Evolutionary conservation across 2,797 vertebrate genomes (phyloP).

Genomic region (Vireo griseus): DNA sequence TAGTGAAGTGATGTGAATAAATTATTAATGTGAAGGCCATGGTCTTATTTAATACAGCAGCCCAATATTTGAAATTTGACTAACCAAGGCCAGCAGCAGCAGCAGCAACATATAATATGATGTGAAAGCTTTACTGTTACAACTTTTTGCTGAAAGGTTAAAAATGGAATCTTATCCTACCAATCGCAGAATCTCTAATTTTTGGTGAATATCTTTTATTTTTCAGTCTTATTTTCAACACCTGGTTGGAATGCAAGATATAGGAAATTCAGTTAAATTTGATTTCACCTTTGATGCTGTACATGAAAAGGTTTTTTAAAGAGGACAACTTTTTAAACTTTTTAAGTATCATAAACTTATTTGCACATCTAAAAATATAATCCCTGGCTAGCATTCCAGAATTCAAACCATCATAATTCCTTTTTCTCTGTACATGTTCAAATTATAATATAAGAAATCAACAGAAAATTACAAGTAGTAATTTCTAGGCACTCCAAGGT

Average conservation of each 20-base stretch:
- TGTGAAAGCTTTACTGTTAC: background rate
- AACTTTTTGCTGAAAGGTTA: background rate
- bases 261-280: background rate
- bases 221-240: background rate
- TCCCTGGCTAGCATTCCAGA: background rate
- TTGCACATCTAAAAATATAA: conserved; percentile 2
- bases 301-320: background rate
- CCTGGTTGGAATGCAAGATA: background rate
- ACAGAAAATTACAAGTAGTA: background rate
- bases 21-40: conserved; percentile 43
- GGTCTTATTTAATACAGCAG: background rate
- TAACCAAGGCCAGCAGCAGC: background rate
- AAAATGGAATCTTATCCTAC: background rate
- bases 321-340: background rate
- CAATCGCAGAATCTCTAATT: background rate
- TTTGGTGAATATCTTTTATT: background rate
- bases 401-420: background rate
- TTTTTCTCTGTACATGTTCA: background rate
- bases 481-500: background rate
- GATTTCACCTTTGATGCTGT: background rate
- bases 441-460: background rate
- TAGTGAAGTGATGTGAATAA: conserved; percentile 9
- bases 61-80: background rate
- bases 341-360: background rate
- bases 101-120: background rate